A percentile compares a stretch with the other conserved stretches of the same genome.
Evolutionary conservation across 1,140 invertebrate species (phyloP).

Genomic region (Drosophila tsacasi): DNA sequence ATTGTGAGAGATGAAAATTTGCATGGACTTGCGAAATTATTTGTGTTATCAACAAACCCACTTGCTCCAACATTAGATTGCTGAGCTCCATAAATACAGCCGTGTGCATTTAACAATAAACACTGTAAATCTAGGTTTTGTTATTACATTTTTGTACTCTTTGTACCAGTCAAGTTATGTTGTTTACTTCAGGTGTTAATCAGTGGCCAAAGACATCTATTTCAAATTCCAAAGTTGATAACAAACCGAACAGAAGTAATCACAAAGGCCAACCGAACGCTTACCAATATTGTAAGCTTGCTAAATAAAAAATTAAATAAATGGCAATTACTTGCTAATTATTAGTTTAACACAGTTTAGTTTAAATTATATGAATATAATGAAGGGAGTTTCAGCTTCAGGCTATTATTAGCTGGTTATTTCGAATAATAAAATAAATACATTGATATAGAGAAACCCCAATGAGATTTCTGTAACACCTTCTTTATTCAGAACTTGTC

Average conservation of each 20-base stretch:
- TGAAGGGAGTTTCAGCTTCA: no score
- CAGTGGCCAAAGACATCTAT: background rate
- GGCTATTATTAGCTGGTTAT: no score
- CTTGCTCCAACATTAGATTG: background rate
- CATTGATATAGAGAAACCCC: background rate
- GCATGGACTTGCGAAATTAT: slow-evolving; percentile 28
- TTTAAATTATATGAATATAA: no score
- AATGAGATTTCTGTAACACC: background rate
- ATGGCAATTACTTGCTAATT: background rate
- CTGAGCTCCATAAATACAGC: slow-evolving; percentile 15
- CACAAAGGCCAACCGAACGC: background rate
- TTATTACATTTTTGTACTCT: background rate
- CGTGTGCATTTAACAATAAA: background rate
- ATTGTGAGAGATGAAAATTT: slow-evolving; percentile 38
- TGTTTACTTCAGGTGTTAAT: slow-evolving; percentile 11
- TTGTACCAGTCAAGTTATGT: background rate
- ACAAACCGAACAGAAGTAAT: slow-evolving; percentile 2
- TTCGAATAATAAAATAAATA: background rate
- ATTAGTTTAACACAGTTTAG: no score
- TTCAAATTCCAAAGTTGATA: slow-evolving; percentile 15
- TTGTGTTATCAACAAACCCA: slow-evolving; percentile 17
- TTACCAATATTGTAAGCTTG: background rate
- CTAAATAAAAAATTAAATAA: slow-evolving; percentile 1
- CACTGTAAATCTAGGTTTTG: background rate
- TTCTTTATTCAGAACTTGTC: background rate